Evolutionary conservation across 2,113 vertebrate genomes (phyloP).

Genomic region (Alouatta palliata): DNA sequence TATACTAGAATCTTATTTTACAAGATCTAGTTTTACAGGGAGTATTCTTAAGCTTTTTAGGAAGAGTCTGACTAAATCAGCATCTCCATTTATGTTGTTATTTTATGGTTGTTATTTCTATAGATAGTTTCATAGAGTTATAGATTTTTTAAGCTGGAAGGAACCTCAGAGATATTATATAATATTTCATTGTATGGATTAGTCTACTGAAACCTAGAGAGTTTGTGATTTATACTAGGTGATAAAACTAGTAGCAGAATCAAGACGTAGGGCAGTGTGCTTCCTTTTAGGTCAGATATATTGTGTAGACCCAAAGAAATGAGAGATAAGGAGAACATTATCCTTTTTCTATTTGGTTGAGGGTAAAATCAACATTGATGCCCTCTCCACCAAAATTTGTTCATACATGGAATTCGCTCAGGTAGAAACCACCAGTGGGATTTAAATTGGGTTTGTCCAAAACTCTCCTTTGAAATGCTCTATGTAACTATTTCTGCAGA

Average conservation of each 20-base stretch:
- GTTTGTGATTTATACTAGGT: neutral
- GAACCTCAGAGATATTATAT: neutral
- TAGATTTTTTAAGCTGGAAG: neutral
- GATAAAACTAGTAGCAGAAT: neutral
- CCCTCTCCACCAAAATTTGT: neutral
- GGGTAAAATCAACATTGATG: neutral
- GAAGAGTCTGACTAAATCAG: neutral
- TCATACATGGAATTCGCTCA: neutral
- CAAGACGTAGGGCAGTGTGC: neutral
- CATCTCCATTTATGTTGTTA: neutral
- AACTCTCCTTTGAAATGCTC: conserved; percentile 27
- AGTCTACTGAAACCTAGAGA: neutral
- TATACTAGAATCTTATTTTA: neutral
- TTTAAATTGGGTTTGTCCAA: conserved; percentile 27
- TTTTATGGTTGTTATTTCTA: conserved; percentile 10
- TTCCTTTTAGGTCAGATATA: neutral
- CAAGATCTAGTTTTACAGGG: neutral
- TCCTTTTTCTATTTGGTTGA: conserved; percentile 18
- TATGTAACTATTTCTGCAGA: neutral
- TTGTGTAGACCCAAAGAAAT: neutral
- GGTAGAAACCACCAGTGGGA: neutral
- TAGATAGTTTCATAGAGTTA: neutral
- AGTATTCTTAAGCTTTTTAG: conserved; percentile 8
- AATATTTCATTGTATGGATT: neutral
- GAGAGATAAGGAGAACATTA: neutral